These are phyloP conservation scores for Tigriopus japonicus DNA, from an alignment of 1,140 invertebrate genomes.

Conservation along the genomic window DNA sequence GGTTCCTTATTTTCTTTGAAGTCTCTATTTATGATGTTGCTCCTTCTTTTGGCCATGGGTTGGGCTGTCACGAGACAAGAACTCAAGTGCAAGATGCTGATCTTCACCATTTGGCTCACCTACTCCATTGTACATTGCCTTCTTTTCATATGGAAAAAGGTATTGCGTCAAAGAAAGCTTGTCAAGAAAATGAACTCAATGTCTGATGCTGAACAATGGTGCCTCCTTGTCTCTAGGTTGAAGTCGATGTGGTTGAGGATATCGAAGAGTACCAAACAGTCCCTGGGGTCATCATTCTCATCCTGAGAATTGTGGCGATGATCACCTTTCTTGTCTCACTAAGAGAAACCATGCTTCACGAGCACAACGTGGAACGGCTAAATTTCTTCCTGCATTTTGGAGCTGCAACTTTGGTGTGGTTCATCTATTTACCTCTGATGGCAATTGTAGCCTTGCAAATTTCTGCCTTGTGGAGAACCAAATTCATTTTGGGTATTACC, in stretches of 20 bases:
- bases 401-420: conserved; percentile 91
- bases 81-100: conserved; percentile 57
- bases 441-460: conserved; percentile 81
- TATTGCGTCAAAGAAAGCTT: conserved; percentile 23
- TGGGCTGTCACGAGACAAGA: conserved; percentile 84
- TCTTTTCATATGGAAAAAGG: conserved; percentile 87
- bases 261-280: conserved; percentile 92
- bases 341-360: conserved; percentile 74
- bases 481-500: conserved; percentile 81
- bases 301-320: conserved; percentile 72
- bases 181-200: conserved; percentile 24
- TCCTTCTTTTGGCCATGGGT: conserved; percentile 81
- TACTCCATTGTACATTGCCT: conserved; percentile 78
- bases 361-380: conserved; percentile 71
- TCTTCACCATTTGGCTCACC: conserved; percentile 75
- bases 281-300: conserved; percentile 80
- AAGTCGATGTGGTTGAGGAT: conserved; percentile 86
- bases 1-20: conserved; percentile 31
- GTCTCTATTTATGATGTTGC: conserved; percentile 82
- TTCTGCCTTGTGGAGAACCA: conserved; percentile 83
- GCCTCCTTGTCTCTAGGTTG: conserved; percentile 44
- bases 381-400: conserved; percentile 90
- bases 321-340: conserved; percentile 83
- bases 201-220: conserved; percentile 12
- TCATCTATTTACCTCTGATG: conserved; percentile 84